Evolutionary conservation across 2,797 vertebrate genomes (phyloP).

Genomic region (Sebastes miniatus): DNA sequence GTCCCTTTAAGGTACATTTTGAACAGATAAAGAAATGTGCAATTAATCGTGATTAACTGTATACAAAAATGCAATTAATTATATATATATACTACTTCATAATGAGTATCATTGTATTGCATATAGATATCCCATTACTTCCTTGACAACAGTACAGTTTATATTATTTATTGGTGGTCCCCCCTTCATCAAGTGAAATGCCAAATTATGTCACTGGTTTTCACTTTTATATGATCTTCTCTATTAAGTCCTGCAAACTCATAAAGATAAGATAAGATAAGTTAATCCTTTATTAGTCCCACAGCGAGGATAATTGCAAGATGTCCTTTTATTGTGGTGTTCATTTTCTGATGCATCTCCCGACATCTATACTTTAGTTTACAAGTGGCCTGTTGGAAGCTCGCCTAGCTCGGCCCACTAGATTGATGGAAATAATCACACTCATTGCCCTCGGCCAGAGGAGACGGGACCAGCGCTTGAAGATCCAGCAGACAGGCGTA

Average conservation of each 20-base stretch:
- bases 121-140: not conserved
- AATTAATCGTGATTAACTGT: too few species aligned
- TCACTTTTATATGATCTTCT: not conserved
- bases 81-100: too few species aligned
- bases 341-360: not conserved
- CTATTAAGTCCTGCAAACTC: not conserved
- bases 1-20: too few species aligned
- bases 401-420: not conserved
- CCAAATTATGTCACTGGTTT: not conserved
- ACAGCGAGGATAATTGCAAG: not conserved
- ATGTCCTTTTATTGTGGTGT: not conserved
- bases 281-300: not conserved
- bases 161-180: not conserved
- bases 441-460: constrained; percentile 7
- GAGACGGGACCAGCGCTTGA: constrained; percentile 13
- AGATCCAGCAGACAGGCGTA: constrained; percentile 34
- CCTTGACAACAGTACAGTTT: not conserved
- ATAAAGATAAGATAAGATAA: not conserved
- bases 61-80: too few species aligned
- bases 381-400: not conserved
- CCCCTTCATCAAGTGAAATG: not conserved
- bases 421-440: constrained; percentile 14
- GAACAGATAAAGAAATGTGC: too few species aligned
- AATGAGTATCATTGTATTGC: not conserved
- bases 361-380: not conserved